These are phyloP conservation scores for Aricia artaxerxes DNA, from an alignment of 2,888 invertebrate genomes.

Conservation along the genomic window DNA sequence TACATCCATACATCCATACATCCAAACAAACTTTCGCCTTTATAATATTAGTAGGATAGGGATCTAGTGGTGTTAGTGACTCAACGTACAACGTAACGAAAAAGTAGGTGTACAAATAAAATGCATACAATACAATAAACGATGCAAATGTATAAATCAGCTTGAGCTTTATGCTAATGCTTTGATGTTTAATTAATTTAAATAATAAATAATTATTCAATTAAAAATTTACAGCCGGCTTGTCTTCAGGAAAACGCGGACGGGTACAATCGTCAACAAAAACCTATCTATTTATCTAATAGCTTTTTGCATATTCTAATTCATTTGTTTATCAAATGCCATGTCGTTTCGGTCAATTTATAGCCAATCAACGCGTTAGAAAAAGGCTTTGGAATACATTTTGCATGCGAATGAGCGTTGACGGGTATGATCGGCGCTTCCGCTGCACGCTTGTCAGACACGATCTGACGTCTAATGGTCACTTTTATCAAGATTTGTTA, in stretches of 20 bases:
- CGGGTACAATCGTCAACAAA: neutral
- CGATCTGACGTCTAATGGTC: neutral
- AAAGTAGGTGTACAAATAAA: no score
- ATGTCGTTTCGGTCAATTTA: conserved; percentile 2
- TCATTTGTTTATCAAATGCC: conserved; percentile 15
- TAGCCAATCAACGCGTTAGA: conserved; percentile 11
- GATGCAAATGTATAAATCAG: no score
- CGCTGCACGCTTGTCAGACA: neutral
- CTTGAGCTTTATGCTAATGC: neutral
- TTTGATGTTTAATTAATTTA: neutral
- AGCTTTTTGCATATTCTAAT: conserved; percentile 3
- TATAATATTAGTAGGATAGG: no score
- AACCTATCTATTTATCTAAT: neutral
- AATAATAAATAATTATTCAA: conserved; percentile 5
- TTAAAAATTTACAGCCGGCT: neutral
- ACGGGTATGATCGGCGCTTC: neutral
- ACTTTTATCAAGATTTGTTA: neutral
- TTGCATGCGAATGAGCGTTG: neutral
- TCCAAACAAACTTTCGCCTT: no score
- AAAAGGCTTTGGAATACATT: neutral
- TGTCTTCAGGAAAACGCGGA: neutral
- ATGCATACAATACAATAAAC: no score
- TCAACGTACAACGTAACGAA: no score
- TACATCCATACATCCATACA: no score
- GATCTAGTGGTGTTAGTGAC: no score